Evolutionary conservation across 2,797 vertebrate species (phyloP), one percentile per base, ranked within the genome.

Genomic region (Sciurus carolinensis): DNA sequence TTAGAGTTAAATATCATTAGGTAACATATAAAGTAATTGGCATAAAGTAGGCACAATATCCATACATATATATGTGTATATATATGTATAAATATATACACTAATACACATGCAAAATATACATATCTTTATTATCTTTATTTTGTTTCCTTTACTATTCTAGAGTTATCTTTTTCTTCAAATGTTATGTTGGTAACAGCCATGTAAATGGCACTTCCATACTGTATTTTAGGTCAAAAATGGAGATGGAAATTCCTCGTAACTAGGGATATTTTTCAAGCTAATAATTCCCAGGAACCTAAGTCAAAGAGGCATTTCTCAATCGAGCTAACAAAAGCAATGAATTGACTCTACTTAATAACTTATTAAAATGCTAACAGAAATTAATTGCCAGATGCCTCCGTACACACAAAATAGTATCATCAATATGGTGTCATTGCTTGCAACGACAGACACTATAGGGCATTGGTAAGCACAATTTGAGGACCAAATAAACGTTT

Each of bases 341-440:
- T 5, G 30, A 86, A 73, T 66, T 85, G 72, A 80, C 66, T 92
- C 52, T 73, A 66, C 72, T 50, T 30, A 66, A 77, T 30, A 84
- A 36, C 64, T 95, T 44, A 47, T 89, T 93, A 64, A 18, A 50
- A 30, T 39, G 44, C 54, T 85, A 84, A 90, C 50, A 85, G 33
- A 80, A 72, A 93, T 90, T 90, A 92, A 54, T 79, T 93, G 80
- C 52, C 73, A 73, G 72, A 73, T 9, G 84, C 84, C 52, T 85
- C 57, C 80, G 44, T 12, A 54, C 36, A 39, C 15, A 47, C 64
- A 93, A 69, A 79, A 13, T 66, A 57, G 12, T 24, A 66, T 50
- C 47, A 91, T 81, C 18, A 73, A 87, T 81, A 66, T 47, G 47
- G 18, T 54, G 11, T 44, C 28, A 54, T 76, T 52, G 36, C 9